Conservation (phyloP, 2,888 invertebrate genomes). For the Pilophorus perplexus region DNA sequence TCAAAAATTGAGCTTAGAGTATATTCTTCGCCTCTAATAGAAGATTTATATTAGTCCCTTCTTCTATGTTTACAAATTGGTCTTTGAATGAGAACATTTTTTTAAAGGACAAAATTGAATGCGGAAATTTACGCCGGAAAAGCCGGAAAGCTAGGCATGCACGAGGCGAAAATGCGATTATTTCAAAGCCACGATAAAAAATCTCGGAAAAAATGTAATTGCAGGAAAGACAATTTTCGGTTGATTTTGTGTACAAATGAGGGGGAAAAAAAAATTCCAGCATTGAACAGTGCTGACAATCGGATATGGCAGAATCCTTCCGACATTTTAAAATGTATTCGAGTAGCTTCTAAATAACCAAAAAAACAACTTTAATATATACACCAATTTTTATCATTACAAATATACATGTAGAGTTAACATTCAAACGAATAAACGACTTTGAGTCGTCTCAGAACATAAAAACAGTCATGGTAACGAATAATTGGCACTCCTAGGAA, state of each 20-base stretch:
- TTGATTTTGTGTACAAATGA: too few species aligned
- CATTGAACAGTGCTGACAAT: too few species aligned
- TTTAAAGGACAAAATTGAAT: too few species aligned
- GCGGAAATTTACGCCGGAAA: too few species aligned
- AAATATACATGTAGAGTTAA: slow-evolving; percentile 32
- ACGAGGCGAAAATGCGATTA: too few species aligned
- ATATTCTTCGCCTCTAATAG: background rate
- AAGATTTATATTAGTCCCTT: slow-evolving; percentile 7
- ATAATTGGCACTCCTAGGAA: slow-evolving; percentile 37
- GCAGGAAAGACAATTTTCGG: too few species aligned
- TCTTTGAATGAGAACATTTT: background rate
- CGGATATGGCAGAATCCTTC: too few species aligned
- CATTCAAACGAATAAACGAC: background rate
- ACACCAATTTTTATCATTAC: slow-evolving; percentile 10
- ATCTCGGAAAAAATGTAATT: too few species aligned
- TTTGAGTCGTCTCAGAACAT: background rate
- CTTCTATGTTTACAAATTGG: slow-evolving; percentile 14
- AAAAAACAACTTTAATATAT: background rate
- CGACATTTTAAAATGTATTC: too few species aligned
- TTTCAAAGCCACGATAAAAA: too few species aligned
- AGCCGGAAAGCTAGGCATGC: too few species aligned
- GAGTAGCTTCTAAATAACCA: background rate
- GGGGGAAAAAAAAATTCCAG: too few species aligned
- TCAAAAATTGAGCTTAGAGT: slow-evolving; percentile 34
- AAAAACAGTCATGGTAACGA: slow-evolving; percentile 38